Percentiles rank a stretch among this genome's conserved stretches.
Evolutionary conservation across 2,797 vertebrate genomes (phyloP).

Genomic region (Spinus olivaceus): DNA sequence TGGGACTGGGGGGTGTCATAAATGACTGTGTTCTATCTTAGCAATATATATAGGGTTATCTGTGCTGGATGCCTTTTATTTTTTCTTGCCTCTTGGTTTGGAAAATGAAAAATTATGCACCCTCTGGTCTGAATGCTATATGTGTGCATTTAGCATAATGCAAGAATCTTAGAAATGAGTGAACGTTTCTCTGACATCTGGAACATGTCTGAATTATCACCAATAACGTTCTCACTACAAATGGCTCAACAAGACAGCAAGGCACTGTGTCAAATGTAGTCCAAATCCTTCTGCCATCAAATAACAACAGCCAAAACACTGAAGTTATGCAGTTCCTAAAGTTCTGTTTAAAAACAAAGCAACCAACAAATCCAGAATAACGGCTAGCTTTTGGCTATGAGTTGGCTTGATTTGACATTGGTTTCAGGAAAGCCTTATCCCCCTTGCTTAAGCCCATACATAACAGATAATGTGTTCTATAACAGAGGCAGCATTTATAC

Average conservation of each 20-base stretch:
- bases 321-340: neutral
- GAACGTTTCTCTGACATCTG: slow-evolving; percentile 35
- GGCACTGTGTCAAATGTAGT: neutral
- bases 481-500: neutral
- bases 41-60: neutral
- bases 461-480: neutral
- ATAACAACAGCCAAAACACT: neutral
- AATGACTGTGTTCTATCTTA: neutral
- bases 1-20: neutral
- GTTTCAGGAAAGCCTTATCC: slow-evolving; percentile 38
- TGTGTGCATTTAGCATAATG: neutral
- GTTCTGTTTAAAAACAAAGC: neutral
- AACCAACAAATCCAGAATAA: neutral
- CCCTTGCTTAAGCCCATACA: neutral
- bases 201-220: slow-evolving; percentile 28
- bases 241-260: slow-evolving; percentile 1
- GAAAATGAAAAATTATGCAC: slow-evolving; percentile 6
- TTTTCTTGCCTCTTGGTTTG: neutral
- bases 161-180: slow-evolving; percentile 23
- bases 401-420: slow-evolving; percentile 25
- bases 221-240: neutral
- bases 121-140: neutral
- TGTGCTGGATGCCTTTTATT: neutral
- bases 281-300: neutral
- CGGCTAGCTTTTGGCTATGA: neutral